Percentiles rank a stretch among this genome's conserved stretches.
Conservation (phyloP, 2,888 invertebrate genomes). For the Apantesis nais region DNA sequence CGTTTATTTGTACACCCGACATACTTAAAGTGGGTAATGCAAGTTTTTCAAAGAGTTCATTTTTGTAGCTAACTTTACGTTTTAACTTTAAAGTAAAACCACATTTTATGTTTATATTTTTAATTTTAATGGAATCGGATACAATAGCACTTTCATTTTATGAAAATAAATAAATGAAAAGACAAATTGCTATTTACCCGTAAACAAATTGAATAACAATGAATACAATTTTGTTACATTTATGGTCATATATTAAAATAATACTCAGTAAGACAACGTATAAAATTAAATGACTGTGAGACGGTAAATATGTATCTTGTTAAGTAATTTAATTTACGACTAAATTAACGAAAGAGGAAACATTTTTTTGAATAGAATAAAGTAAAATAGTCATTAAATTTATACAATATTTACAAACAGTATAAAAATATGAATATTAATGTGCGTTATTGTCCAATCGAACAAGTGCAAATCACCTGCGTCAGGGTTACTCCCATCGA, state of each 20-base stretch:
- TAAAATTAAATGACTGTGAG: background rate
- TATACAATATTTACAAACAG: constrained; percentile 18
- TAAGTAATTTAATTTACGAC: background rate
- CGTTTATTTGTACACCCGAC: background rate
- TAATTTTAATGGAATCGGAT: background rate
- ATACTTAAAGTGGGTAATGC: background rate
- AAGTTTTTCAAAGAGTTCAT: no score
- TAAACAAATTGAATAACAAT: background rate
- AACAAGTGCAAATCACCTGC: constrained; percentile 35
- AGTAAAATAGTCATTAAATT: constrained; percentile 11
- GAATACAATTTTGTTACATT: background rate
- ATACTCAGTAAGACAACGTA: background rate
- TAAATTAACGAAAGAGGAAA: background rate
- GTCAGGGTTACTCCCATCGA: constrained; percentile 42
- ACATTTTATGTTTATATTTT: no score
- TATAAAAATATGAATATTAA: constrained; percentile 40
- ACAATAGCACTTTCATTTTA: no score
- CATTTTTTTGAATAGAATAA: background rate
- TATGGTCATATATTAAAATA: background rate
- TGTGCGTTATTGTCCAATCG: constrained; percentile 35
- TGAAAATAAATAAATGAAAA: no score
- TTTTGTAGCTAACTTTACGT: no score
- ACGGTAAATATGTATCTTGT: background rate
- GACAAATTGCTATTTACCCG: no score
- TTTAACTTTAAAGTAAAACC: no score